Evolutionary conservation across 2,797 vertebrate species (phyloP).

Genomic region (Meriones psammophilus): DNA sequence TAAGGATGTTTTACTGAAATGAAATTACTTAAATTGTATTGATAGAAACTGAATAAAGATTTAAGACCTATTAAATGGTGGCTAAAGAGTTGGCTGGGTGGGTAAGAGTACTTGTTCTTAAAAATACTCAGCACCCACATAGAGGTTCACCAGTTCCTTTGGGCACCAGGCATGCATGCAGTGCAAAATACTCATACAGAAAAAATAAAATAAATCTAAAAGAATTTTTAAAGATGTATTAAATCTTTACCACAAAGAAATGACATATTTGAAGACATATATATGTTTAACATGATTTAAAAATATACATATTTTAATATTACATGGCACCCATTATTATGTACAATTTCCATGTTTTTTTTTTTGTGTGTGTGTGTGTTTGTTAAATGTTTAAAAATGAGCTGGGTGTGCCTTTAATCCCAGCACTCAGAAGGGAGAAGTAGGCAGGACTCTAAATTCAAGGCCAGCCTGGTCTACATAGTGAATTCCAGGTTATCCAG

Average conservation of each 20-base stretch:
- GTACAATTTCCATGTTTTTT: not conserved
- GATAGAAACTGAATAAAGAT: slow-evolving; percentile 29
- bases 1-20: slow-evolving; percentile 18
- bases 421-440: not conserved
- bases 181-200: not conserved
- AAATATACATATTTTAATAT: not conserved
- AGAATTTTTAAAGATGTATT: not conserved
- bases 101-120: not conserved
- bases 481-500: not conserved
- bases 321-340: not conserved
- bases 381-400: not conserved
- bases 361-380: not conserved
- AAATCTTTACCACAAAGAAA: slow-evolving; percentile 18
- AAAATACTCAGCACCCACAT: not conserved
- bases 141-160: not conserved
- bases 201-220: not conserved
- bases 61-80: not conserved
- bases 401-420: not conserved
- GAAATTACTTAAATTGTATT: not conserved
- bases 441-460: not conserved
- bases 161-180: not conserved
- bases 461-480: not conserved
- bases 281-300: not conserved
- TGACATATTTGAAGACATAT: not conserved
- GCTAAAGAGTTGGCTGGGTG: not conserved